These are phyloP conservation scores for Torymus auratus DNA, from an alignment of 2,888 invertebrate species.

Conservation along the genomic window DNA sequence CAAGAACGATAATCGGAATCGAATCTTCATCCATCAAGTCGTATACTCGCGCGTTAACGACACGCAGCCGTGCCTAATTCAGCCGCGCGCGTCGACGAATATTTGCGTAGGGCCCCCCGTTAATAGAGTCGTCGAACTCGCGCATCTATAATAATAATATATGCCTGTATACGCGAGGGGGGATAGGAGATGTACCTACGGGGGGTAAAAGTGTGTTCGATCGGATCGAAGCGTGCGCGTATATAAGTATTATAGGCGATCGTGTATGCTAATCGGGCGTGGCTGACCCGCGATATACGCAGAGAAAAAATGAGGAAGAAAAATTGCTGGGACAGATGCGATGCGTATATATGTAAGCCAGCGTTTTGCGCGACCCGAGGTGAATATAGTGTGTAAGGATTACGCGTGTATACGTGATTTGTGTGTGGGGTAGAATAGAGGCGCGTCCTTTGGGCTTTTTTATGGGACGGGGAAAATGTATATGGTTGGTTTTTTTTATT, in stretches of 20 bases:
- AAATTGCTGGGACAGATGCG: slow-evolving; percentile 17
- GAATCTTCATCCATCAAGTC: slow-evolving; percentile 44
- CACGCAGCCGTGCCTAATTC: background rate
- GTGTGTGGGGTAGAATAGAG: background rate
- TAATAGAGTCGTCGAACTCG: slow-evolving; percentile 37
- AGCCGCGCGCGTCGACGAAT: background rate
- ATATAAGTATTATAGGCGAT: background rate
- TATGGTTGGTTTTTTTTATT: slow-evolving; percentile 12
- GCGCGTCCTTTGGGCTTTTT: slow-evolving; percentile 7
- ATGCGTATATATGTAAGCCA: background rate
- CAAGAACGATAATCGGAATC: background rate
- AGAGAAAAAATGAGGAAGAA: background rate
- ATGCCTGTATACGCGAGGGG: too few relatives aligned
- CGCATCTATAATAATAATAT: background rate
- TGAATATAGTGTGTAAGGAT: slow-evolving; percentile 36
- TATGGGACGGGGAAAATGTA: background rate
- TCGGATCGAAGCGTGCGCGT: background rate
- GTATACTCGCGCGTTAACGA: background rate
- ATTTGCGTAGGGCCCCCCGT: slow-evolving; percentile 1
- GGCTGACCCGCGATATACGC: slow-evolving; percentile 36
- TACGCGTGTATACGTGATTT: background rate
- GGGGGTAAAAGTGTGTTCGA: background rate
- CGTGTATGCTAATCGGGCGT: slow-evolving; percentile 48
- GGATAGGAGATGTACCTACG: background rate
- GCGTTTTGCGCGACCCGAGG: background rate